Percentiles rank a stretch among this genome's conserved stretches.
These are phyloP conservation scores for Coelogynopora nodosa DNA, from an alignment of 2,888 invertebrate genomes.

Conservation along the genomic window DNA sequence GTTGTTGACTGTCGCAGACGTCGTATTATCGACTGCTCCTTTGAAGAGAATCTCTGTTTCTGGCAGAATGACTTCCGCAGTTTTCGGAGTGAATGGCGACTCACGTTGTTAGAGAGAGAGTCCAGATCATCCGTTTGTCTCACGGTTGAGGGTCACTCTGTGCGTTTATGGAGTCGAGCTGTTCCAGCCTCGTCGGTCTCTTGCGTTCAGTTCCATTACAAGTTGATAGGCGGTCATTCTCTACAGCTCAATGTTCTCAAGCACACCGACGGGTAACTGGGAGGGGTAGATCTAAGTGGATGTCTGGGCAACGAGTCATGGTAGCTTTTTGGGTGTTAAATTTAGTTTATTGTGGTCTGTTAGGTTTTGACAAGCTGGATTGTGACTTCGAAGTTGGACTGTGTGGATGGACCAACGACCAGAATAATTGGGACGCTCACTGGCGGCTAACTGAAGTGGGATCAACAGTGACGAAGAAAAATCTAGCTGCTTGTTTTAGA, in stretches of 20 bases:
- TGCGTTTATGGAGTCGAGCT: slow-evolving; percentile 10
- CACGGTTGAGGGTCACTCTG: neutral
- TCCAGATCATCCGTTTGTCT: neutral
- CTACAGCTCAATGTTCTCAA: slow-evolving; percentile 24
- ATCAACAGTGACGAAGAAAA: neutral
- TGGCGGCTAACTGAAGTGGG: neutral
- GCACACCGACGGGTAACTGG: neutral
- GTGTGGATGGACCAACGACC: slow-evolving; percentile 5
- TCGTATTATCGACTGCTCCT: neutral
- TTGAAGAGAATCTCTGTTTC: slow-evolving; percentile 2
- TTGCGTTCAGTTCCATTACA: neutral
- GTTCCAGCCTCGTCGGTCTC: neutral
- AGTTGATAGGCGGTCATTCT: neutral
- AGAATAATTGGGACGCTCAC: neutral
- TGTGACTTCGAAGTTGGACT: neutral
- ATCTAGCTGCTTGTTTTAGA: neutral
- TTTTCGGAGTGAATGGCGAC: neutral
- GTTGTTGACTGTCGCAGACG: neutral
- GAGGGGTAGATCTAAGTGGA: neutral
- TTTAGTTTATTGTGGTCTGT: neutral
- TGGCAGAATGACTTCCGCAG: slow-evolving; percentile 8
- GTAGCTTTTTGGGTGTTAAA: neutral
- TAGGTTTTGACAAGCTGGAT: neutral
- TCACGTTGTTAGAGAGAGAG: neutral
- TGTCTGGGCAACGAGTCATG: neutral